Evolutionary conservation across 2,113 vertebrate species (phyloP).

Genomic region (Pterocles orientalis): DNA sequence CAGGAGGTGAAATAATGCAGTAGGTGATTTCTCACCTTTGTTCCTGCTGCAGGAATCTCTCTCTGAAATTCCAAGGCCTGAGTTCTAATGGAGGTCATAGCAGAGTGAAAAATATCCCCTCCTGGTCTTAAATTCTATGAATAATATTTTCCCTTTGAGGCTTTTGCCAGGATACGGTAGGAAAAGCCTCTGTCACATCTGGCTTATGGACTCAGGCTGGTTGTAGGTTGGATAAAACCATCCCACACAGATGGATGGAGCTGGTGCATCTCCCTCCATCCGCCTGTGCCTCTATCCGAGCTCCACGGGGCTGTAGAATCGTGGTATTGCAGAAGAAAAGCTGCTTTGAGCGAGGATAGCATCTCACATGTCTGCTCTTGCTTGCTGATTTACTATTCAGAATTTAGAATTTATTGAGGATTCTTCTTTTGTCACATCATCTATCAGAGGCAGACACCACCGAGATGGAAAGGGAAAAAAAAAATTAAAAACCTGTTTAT

Average conservation of each 20-base stretch:
- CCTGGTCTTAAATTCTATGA: slow-evolving; percentile 46
- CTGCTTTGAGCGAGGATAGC: neutral
- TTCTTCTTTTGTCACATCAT: slow-evolving; percentile 79
- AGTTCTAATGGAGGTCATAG: slow-evolving; percentile 42
- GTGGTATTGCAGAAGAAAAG: neutral
- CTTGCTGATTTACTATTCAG: slow-evolving; percentile 79
- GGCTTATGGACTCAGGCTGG: neutral
- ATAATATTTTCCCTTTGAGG: slow-evolving; percentile 27
- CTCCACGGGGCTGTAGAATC: neutral
- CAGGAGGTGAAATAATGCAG: neutral
- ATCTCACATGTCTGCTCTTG: slow-evolving; percentile 35
- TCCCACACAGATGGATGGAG: fast-evolving
- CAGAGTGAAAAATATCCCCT: neutral
- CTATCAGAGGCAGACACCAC: slow-evolving; percentile 80
- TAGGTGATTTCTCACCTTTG: neutral
- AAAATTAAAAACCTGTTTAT: slow-evolving; percentile 87
- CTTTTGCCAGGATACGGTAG: neutral
- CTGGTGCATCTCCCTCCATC: neutral
- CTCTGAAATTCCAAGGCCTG: neutral
- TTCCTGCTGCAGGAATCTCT: neutral
- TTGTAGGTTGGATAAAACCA: neutral
- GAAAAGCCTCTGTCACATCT: neutral
- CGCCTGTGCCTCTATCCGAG: neutral
- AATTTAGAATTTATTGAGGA: slow-evolving; percentile 79
- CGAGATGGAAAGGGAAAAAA: slow-evolving; percentile 71